These are phyloP conservation scores for Platygyra sinensis DNA, from an alignment of 64 coral and sea anemone genomes.

Conservation along the genomic window DNA sequence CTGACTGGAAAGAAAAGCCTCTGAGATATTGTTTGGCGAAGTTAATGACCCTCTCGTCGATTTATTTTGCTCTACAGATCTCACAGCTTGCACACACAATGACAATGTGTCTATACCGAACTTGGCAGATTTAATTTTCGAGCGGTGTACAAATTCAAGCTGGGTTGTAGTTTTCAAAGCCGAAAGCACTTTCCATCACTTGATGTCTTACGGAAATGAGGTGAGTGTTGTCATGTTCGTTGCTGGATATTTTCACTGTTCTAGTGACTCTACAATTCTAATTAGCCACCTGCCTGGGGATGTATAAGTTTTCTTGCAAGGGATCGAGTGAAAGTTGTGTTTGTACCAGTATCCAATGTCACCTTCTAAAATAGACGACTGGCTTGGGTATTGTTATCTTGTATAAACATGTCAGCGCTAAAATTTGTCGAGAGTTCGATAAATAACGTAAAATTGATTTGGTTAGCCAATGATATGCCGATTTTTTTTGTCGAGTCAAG, in stretches of 20 bases:
- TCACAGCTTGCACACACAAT: slow-evolving; percentile 82
- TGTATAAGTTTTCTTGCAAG: not conserved
- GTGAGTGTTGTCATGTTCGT: slow-evolving; percentile 44
- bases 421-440: not conserved
- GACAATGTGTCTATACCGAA: slow-evolving; percentile 98
- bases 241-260: not conserved
- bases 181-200: slow-evolving; percentile 93
- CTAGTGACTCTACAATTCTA: not conserved
- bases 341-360: slow-evolving; percentile 28
- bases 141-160: slow-evolving; percentile 92
- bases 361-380: not conserved
- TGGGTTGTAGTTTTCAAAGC: slow-evolving; percentile 99
- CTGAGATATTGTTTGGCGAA: not conserved
- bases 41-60: not conserved
- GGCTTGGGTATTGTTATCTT: not conserved
- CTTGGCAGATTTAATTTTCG: slow-evolving; percentile 95
- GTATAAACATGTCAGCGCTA: not conserved
- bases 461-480: not conserved
- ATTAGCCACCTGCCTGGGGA: not conserved
- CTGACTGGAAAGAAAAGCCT: not conserved
- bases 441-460: not conserved
- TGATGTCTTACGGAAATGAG: slow-evolving; percentile 98
- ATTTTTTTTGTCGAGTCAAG: not conserved
- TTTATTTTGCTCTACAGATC: slow-evolving; percentile 65
- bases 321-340: not conserved